A percentile compares a stretch with the other conserved stretches of the same genome.
These are phyloP conservation scores for Zaprionus lineosus DNA, from an alignment of 2,888 invertebrate genomes.

Conservation along the genomic window DNA sequence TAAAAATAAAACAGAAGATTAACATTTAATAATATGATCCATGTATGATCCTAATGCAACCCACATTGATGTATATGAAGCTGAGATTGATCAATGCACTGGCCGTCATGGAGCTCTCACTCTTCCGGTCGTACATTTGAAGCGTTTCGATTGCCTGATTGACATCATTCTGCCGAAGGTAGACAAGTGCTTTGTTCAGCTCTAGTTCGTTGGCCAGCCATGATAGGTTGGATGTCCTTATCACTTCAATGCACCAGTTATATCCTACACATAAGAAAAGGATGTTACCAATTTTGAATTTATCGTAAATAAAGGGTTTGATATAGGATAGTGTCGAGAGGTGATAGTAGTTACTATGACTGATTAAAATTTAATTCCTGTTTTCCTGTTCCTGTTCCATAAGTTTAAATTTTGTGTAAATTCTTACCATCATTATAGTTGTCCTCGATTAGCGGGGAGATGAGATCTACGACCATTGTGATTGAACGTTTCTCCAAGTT, in stretches of 20 bases:
- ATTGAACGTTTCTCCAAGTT: slow-evolving; percentile 91
- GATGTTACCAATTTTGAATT: no score
- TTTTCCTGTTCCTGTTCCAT: no score
- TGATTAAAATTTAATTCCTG: no score
- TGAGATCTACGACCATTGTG: slow-evolving; percentile 93
- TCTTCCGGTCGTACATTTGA: slow-evolving; percentile 93
- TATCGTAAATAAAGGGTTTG: neutral
- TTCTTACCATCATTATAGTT: slow-evolving; percentile 86
- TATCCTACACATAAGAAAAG: slow-evolving; percentile 82
- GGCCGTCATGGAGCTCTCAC: slow-evolving; percentile 89
- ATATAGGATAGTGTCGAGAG: no score
- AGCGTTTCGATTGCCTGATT: slow-evolving; percentile 91
- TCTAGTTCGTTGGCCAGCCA: slow-evolving; percentile 93
- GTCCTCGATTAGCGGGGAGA: slow-evolving; percentile 91
- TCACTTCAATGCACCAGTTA: slow-evolving; percentile 96
- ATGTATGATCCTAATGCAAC: no score
- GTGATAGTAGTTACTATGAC: no score
- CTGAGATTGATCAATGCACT: slow-evolving; percentile 93
- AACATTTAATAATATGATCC: no score
- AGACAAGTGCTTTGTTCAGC: slow-evolving; percentile 94
- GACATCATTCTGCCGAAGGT: slow-evolving; percentile 91
- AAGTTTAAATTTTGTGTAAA: no score
- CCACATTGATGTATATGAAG: slow-evolving; percentile 86
- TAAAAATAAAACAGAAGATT: neutral
- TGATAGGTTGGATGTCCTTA: slow-evolving; percentile 94